Percentiles rank a stretch among this genome's conserved stretches.
phyloP scores from a whole-genome alignment of 2,888 invertebrate genomes.

The Digitonthophagus gazella region DNA sequence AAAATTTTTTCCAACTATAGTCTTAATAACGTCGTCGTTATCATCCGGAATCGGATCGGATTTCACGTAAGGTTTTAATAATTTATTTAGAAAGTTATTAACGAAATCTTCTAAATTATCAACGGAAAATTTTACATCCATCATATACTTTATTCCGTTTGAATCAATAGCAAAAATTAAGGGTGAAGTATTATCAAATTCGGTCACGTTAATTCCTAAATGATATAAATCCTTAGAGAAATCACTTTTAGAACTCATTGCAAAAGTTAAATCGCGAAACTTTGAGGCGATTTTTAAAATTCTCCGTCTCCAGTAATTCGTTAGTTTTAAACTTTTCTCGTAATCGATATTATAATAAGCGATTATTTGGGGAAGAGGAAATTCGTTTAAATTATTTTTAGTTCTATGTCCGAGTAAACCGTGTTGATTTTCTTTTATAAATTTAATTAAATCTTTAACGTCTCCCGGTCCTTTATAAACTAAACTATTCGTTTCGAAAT shows the following conservation, averaged over 20 bases:
- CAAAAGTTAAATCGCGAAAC: conserved; percentile 69
- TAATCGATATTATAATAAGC: conserved; percentile 94
- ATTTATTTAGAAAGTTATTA: conserved; percentile 71
- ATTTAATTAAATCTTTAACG: conserved; percentile 65
- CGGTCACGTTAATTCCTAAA: conserved; percentile 74
- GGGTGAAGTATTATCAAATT: conserved; percentile 72
- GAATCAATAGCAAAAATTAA: conserved; percentile 74
- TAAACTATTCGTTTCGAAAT: conserved; percentile 77
- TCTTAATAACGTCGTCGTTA: conserved; percentile 67
- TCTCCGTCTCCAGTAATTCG: conserved; percentile 96
- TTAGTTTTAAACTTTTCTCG: conserved; percentile 88
- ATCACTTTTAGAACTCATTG: conserved; percentile 59
- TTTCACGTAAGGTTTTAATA: conserved; percentile 83
- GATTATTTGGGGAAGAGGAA: conserved; percentile 78
- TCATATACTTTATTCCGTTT: conserved; percentile 79
- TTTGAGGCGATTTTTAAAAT: conserved; percentile 57
- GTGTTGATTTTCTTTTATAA: conserved; percentile 75
- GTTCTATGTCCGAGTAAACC: conserved; percentile 86
- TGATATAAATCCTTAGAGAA: conserved; percentile 89
- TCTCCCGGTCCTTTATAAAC: conserved; percentile 69
- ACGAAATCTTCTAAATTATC: conserved; percentile 79
- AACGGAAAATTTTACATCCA: conserved; percentile 84
- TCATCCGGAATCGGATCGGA: conserved; percentile 85
- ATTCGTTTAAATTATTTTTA: conserved; percentile 74
- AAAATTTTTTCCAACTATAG: conserved; percentile 92